phyloP scores from a whole-genome alignment of 1,140 invertebrate genomes.

The Phymastichus coffea region DNA sequence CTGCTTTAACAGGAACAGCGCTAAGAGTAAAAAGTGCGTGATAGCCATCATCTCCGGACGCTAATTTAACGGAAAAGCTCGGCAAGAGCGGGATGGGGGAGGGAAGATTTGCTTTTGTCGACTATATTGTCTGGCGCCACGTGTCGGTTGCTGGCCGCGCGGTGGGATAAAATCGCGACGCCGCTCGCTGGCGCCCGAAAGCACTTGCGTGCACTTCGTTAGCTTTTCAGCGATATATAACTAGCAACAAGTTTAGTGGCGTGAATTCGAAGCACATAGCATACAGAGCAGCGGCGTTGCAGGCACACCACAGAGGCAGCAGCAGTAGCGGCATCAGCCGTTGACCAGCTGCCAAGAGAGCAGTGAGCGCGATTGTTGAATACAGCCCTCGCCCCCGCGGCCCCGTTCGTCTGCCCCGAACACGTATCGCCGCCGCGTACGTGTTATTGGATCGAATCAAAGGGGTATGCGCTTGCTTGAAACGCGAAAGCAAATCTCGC shows the following conservation, averaged over 20 bases:
- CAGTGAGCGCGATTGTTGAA: neutral
- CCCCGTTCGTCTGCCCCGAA: neutral
- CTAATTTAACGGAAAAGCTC: neutral
- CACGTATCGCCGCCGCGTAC: neutral
- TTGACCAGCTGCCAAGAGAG: conserved; percentile 18
- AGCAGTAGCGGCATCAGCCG: neutral
- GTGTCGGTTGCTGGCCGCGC: too few relatives aligned
- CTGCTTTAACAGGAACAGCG: too few relatives aligned
- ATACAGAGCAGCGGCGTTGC: too few relatives aligned
- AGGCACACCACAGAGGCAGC: too few relatives aligned
- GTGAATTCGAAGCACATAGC: too few relatives aligned
- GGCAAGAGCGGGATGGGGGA: neutral
- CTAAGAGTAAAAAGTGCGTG: too few relatives aligned
- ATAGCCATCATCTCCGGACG: too few relatives aligned
- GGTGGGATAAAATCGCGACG: neutral
- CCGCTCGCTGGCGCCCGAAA: neutral
- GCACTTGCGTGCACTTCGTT: neutral
- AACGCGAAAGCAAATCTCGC: neutral
- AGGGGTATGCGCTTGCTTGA: neutral
- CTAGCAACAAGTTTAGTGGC: conserved; percentile 30
- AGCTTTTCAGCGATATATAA: conserved; percentile 28
- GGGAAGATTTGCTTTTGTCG: too few relatives aligned
- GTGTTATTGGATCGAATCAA: conserved; percentile 21
- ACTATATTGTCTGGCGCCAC: too few relatives aligned
- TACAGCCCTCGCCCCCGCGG: neutral